Evolutionary conservation across 2,113 vertebrate genomes (phyloP), one percentile per base, ranked within the genome.

Genomic region (Scomber colias): DNA sequence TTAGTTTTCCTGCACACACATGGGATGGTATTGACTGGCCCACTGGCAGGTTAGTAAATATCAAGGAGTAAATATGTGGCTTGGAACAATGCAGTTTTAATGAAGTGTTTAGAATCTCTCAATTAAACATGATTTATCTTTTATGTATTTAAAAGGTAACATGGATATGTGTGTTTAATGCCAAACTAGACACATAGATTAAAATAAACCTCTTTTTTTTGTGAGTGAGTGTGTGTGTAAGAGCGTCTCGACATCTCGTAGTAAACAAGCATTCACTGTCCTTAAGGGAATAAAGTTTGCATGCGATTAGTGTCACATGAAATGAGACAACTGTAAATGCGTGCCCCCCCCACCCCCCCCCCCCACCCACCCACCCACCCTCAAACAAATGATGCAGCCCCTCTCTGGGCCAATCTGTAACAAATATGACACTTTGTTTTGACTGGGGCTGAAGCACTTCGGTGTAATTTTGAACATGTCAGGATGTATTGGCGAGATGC

Each of bases 381-480:
- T 27, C 24, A 27, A 27, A 3, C 27, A 59, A n/a, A 45, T 44
- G 61, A 62, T 30, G 75, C 65, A 17, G 45, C 67, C n/a, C 12
- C 17, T 82, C 65, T 71, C 19, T 31, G 57, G 69, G 55, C 71
- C 72, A 19, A 17, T 68, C 70, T 12, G 56, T 11, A 53, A 75
- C 49, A 84, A 79, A 78, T 44, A 10, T 56, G 77, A 82, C 83
- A 64, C 63, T 63, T 72, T 79, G 81, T 83, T 87, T 87, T 75
- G 88, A 81, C 79, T 77, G 60, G 31, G 19, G 79, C 66, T 24
- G n/a, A 80, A 81, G 81, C 49, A 51, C 54, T 44, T 68, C 35
- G 4, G 61, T 70, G 57, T 80, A 59, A 73, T 83, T 85, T 67
- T 45, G 31, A 83, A 49, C 73, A 30, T 5, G 76, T 86, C 81